phyloP scores from a whole-genome alignment of 2,888 invertebrate genomes.

The Dorcus parallelipipedus region DNA sequence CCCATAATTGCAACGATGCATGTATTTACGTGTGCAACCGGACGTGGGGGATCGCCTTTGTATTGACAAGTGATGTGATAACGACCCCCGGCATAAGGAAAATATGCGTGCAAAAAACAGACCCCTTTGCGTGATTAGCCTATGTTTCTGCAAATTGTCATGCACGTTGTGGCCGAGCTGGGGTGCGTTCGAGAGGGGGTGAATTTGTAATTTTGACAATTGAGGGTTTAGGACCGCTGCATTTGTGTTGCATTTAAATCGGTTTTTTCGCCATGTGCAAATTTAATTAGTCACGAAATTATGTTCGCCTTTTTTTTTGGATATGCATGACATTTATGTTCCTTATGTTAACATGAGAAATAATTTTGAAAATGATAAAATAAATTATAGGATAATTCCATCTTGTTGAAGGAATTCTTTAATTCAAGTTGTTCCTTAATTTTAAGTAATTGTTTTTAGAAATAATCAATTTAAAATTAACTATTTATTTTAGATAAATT shows the following conservation, averaged over 20 bases:
- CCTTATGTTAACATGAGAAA: no score
- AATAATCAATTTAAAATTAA: no score
- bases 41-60: constrained; percentile 13
- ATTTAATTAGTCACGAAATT: not conserved
- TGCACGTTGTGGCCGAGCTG: constrained; percentile 26
- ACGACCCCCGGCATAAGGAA: constrained; percentile 8
- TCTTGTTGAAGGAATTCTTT: no score
- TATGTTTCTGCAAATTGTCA: constrained; percentile 30
- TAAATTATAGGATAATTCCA: no score
- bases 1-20: not conserved
- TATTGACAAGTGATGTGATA: constrained; percentile 23
- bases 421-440: no score
- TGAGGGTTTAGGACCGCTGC: constrained; percentile 2
- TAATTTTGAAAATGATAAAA: no score
- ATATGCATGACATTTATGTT: no score
- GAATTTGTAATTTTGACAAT: constrained; percentile 26
- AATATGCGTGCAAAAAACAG: constrained; percentile 23
- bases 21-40: constrained; percentile 1
- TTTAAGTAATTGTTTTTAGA: no score
- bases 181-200: constrained; percentile 21
- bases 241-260: not conserved
- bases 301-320: no score
- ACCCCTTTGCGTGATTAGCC: constrained; percentile 28
- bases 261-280: not conserved
- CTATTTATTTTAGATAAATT: no score